Evolutionary conservation across 2,888 invertebrate genomes (phyloP).

Genomic region (Neocrepidodera transversa): DNA sequence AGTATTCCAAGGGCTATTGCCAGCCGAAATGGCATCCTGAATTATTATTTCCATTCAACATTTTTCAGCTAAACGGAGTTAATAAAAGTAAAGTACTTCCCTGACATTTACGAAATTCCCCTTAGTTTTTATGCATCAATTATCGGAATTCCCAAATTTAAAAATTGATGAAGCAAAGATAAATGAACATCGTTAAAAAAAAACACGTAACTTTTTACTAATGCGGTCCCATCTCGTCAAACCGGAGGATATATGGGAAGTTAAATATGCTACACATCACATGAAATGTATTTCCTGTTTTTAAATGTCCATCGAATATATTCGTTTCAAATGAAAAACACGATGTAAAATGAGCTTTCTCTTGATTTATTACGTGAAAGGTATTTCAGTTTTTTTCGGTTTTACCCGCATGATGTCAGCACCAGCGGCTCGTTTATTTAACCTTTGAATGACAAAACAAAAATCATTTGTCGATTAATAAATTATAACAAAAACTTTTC

Average conservation of each 20-base stretch:
- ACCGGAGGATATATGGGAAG: conserved; percentile 28
- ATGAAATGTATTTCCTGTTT: conserved; percentile 49
- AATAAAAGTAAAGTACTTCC: neutral
- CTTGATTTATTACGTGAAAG: conserved; percentile 40
- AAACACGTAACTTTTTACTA: conserved; percentile 18
- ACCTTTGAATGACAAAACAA: too few species aligned
- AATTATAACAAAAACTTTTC: too few species aligned
- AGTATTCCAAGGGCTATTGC: conserved; percentile 5
- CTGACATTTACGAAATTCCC: neutral
- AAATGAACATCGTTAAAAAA: conserved; percentile 11
- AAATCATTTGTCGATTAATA: too few species aligned
- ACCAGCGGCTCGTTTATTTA: neutral
- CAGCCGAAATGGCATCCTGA: conserved; percentile 10
- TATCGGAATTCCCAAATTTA: neutral
- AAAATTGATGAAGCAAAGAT: conserved; percentile 9
- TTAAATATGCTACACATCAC: conserved; percentile 46
- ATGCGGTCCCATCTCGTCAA: conserved; percentile 12
- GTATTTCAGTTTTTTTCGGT: conserved; percentile 22
- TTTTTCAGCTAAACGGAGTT: neutral
- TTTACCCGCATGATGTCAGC: conserved; percentile 1
- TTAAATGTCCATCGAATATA: conserved; percentile 47
- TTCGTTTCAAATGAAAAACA: conserved; percentile 40
- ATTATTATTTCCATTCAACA: conserved; percentile 12
- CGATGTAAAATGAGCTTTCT: conserved; percentile 42
- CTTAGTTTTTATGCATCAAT: too few species aligned